Percentiles rank a stretch among this genome's conserved stretches.
Conservation (phyloP, 2,113 vertebrate species). For the Cottus gobio region DNA sequence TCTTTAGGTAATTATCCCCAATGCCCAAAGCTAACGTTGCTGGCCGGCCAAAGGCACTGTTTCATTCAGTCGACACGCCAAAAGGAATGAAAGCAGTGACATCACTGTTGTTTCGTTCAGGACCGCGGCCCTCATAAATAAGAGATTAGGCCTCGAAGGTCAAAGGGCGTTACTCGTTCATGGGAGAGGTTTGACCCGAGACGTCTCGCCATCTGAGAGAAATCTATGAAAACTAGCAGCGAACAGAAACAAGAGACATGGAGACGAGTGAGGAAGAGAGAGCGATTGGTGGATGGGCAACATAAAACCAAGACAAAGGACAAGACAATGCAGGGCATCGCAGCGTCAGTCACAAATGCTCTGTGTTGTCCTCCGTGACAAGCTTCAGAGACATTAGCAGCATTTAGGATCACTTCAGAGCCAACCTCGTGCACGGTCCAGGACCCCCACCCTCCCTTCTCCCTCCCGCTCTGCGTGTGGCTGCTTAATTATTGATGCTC, state of each 20-base stretch:
- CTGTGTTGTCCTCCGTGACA: constrained; percentile 30
- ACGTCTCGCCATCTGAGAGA: constrained; percentile 29
- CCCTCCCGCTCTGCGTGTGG: constrained; percentile 67
- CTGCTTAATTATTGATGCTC: constrained; percentile 87
- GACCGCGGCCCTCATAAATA: constrained; percentile 62
- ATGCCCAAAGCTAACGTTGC: not conserved
- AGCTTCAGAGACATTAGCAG: constrained; percentile 55
- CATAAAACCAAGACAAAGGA: constrained; percentile 22
- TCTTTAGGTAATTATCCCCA: not conserved
- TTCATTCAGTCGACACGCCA: constrained; percentile 25
- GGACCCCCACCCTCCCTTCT: constrained; percentile 60
- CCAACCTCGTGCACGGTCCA: constrained; percentile 47
- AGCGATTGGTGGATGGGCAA: not conserved
- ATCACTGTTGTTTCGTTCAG: constrained; percentile 70
- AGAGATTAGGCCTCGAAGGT: constrained; percentile 66
- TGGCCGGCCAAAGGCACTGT: not conserved
- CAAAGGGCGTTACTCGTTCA: constrained; percentile 47
- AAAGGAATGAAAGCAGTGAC: constrained; percentile 58
- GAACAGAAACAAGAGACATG: constrained; percentile 16
- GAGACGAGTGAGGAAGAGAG: not conserved
- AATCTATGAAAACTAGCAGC: constrained; percentile 25
- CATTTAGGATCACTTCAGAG: constrained; percentile 68
- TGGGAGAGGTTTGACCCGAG: constrained; percentile 56
- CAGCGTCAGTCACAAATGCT: constrained; percentile 20
- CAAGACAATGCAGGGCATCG: not conserved